phyloP scores from a whole-genome alignment of 2,888 invertebrate genomes.

The Leucophora obtusa region DNA sequence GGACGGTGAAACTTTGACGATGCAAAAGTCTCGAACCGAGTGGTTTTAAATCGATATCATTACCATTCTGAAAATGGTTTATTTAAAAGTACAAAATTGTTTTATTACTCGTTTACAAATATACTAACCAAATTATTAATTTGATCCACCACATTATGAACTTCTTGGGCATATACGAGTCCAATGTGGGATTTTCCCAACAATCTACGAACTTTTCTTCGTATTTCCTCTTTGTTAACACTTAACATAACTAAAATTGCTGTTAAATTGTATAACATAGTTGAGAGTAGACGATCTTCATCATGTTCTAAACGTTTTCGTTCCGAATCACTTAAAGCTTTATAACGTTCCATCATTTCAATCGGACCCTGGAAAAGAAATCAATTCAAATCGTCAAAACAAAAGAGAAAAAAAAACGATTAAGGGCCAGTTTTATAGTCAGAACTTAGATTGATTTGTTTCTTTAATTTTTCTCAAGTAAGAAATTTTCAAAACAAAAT shows the following conservation, averaged over 20 bases:
- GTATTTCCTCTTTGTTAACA: conserved; percentile 89
- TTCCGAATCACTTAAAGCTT: conserved; percentile 93
- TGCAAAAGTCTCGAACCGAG: conserved; percentile 95
- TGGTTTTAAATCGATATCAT: conserved; percentile 98
- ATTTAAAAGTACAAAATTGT: not conserved
- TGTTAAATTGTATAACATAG: conserved; percentile 96
- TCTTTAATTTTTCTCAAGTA: no score
- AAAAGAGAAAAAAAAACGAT: no score
- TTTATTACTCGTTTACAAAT: not conserved
- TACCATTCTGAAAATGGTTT: conserved; percentile 89
- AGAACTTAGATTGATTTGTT: no score
- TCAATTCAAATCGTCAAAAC: no score
- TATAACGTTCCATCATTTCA: conserved; percentile 99
- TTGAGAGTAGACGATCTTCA: conserved; percentile 96
- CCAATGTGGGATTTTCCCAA: conserved; percentile 99
- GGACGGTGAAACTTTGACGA: conserved; percentile 98
- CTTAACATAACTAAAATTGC: conserved; percentile 96
- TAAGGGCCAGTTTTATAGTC: no score
- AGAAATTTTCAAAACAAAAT: no score
- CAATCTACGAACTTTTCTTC: conserved; percentile 91
- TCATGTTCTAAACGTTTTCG: conserved; percentile 97
- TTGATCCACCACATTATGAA: conserved; percentile 96
- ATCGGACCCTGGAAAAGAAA: conserved; percentile 85
- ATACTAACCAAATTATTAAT: conserved; percentile 93
- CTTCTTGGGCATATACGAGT: conserved; percentile 97